Percentiles rank a stretch among this genome's conserved stretches.
Conservation (phyloP, 1,140 invertebrate genomes). For the Drosophila guanche region DNA sequence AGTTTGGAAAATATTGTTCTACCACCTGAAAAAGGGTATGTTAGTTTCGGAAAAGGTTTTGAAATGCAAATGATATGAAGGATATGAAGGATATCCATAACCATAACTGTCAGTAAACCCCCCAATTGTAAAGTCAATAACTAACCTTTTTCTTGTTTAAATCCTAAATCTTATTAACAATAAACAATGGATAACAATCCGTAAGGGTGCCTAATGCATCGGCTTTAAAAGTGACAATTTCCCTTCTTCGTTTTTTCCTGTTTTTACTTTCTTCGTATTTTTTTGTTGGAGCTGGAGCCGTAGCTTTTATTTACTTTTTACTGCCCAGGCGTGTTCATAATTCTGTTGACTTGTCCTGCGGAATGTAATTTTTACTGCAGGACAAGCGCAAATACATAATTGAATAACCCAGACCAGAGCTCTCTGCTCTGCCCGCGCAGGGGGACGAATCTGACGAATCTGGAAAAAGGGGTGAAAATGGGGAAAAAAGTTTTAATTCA, state of each 20-base stretch:
- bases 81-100: no score
- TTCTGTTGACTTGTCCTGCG: slow-evolving; percentile 83
- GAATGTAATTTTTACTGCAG: slow-evolving; percentile 81
- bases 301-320: slow-evolving; percentile 81
- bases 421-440: slow-evolving; percentile 11
- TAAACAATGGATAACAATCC: no score
- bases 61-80: no score
- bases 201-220: no score
- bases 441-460: slow-evolving; percentile 1
- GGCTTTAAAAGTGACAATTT: neutral
- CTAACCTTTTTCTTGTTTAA: no score
- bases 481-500: slow-evolving; percentile 76
- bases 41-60: no score
- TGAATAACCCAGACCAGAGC: slow-evolving; percentile 61
- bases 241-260: neutral
- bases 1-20: slow-evolving; percentile 48
- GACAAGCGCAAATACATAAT: slow-evolving; percentile 83
- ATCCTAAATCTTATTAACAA: no score
- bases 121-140: no score
- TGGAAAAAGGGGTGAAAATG: slow-evolving; percentile 52
- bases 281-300: slow-evolving; percentile 33
- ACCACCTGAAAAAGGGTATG: neutral
- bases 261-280: slow-evolving; percentile 17
- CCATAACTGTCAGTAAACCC: no score
- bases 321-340: slow-evolving; percentile 81